Evolutionary conservation across 2,888 invertebrate genomes (phyloP).

Genomic region (Neoitamus cyanurus): DNA sequence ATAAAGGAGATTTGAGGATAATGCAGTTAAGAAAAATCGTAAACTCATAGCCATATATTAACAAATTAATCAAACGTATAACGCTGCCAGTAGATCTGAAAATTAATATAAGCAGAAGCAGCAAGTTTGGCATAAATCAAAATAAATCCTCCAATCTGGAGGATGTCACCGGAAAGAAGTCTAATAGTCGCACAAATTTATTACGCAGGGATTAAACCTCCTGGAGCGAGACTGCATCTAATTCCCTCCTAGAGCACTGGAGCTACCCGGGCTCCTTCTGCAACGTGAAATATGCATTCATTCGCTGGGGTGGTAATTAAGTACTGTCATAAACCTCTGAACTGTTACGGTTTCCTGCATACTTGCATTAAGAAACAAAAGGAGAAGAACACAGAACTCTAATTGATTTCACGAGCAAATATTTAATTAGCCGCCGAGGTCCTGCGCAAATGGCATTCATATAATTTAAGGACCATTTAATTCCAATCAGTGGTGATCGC

Average conservation of each 20-base stretch:
- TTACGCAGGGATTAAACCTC: slow-evolving; percentile 7
- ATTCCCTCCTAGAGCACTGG: neutral
- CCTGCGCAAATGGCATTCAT: neutral
- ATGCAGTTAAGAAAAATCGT: neutral
- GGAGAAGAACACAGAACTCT: neutral
- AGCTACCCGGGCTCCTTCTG: neutral
- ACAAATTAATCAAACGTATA: slow-evolving; percentile 11
- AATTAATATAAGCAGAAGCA: neutral
- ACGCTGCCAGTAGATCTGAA: neutral
- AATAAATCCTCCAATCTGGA: slow-evolving; percentile 19
- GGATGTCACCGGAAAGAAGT: slow-evolving; percentile 32
- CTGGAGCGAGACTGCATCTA: neutral
- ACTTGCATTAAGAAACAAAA: slow-evolving; percentile 18
- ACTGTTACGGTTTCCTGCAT: neutral
- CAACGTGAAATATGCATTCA: neutral
- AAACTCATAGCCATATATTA: neutral
- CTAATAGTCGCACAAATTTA: slow-evolving; percentile 34
- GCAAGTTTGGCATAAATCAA: slow-evolving; percentile 9
- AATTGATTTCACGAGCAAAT: slow-evolving; percentile 31
- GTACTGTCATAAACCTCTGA: slow-evolving; percentile 27
- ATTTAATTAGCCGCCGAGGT: slow-evolving; percentile 8
- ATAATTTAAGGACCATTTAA: slow-evolving; percentile 10
- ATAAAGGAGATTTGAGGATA: no score
- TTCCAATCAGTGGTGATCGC: slow-evolving; percentile 3
- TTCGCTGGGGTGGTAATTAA: slow-evolving; percentile 15